Evolutionary conservation across 2,113 vertebrate genomes (phyloP).

Genomic region (Acrocephalus arundinaceus): DNA sequence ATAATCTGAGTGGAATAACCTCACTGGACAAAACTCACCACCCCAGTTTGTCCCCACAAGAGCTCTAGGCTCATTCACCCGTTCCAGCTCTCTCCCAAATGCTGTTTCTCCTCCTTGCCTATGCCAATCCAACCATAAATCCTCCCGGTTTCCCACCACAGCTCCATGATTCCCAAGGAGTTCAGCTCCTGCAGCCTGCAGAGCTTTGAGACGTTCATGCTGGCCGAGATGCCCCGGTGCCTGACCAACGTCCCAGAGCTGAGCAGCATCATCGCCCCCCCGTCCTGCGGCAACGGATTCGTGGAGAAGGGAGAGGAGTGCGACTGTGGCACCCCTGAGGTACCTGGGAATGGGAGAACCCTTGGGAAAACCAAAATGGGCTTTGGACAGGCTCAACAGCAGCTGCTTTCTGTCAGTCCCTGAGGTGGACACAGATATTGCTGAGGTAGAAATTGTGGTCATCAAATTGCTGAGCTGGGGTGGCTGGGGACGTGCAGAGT

Average conservation of each 20-base stretch:
- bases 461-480: not conserved
- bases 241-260: conserved; percentile 49
- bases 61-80: no score
- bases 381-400: not conserved
- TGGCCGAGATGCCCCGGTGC: conserved; percentile 63
- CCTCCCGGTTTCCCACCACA: not conserved
- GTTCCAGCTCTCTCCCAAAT: not conserved
- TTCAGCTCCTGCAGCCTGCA: conserved; percentile 79
- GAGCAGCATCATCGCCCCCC: conserved; percentile 52
- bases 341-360: not conserved
- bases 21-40: no score
- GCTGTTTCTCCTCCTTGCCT: not conserved
- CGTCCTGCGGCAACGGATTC: conserved; percentile 74
- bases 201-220: conserved; percentile 65
- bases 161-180: conserved; percentile 53
- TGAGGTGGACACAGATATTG: not conserved
- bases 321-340: conserved; percentile 75
- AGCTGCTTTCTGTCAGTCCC: not conserved
- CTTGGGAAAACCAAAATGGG: not conserved
- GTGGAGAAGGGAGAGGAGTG: conserved; percentile 78
- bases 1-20: no score
- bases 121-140: fast-evolving
- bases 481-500: fast-evolving
- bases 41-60: no score
- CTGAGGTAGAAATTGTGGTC: not conserved